phyloP scores from a whole-genome alignment of 2,888 invertebrate species.

The Amiota minor region DNA sequence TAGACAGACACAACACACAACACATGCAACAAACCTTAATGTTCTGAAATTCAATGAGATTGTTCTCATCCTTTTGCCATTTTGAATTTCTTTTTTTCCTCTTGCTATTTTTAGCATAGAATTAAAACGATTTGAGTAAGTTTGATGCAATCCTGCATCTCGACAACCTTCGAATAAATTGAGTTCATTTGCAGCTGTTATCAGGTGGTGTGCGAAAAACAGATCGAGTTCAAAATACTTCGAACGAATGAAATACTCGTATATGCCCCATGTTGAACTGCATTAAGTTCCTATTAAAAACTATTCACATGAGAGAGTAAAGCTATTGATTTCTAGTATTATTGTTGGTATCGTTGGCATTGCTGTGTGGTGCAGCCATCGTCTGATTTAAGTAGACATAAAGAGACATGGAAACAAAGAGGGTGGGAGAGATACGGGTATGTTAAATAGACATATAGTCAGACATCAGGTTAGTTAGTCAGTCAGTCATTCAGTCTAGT shows the following conservation, averaged over 20 bases:
- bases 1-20: too few relatives aligned
- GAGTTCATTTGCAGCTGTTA: slow-evolving; percentile 1
- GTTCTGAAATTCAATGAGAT: background rate
- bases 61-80: too few relatives aligned
- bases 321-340: slow-evolving; percentile 13
- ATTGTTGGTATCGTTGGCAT: background rate
- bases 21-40: too few relatives aligned
- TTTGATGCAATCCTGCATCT: too few relatives aligned
- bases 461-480: background rate
- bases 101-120: slow-evolving; percentile 7
- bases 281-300: slow-evolving; percentile 17
- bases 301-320: slow-evolving; percentile 1
- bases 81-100: background rate
- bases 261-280: background rate
- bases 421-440: too few relatives aligned
- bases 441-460: background rate
- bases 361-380: background rate
- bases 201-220: slow-evolving; percentile 10
- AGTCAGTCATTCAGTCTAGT: background rate
- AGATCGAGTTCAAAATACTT: background rate
- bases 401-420: background rate
- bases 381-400: background rate
- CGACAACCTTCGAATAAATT: background rate
- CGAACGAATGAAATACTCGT: too few relatives aligned
- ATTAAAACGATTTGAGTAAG: slow-evolving; percentile 4